Percentiles rank a stretch among this genome's conserved stretches.
Evolutionary conservation across 53 echinoderm and acorn worm genomes (phyloP).

Genomic region (Antedon mediterranea): DNA sequence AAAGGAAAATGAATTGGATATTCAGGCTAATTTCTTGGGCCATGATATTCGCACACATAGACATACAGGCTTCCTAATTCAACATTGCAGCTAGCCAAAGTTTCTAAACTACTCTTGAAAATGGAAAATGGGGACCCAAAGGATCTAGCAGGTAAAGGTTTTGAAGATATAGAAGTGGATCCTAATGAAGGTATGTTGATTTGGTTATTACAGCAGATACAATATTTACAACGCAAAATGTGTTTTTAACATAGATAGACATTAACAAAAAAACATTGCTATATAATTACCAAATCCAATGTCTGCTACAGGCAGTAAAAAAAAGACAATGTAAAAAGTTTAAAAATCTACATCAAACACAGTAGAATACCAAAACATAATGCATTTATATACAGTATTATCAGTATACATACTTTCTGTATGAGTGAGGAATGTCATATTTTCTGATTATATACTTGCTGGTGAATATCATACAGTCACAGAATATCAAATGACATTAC

Average conservation of each 20-base stretch:
- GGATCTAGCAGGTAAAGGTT: slow-evolving; percentile 34
- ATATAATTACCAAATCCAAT: too few relatives aligned
- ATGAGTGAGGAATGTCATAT: too few relatives aligned
- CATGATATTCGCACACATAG: slow-evolving; percentile 43
- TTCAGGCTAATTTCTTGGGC: slow-evolving; percentile 41
- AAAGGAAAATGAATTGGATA: slow-evolving; percentile 54
- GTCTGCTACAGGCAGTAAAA: too few relatives aligned
- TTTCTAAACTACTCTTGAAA: slow-evolving; percentile 43
- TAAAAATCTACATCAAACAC: too few relatives aligned
- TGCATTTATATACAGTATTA: too few relatives aligned
- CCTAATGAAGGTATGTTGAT: slow-evolving; percentile 23
- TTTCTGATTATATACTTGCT: too few relatives aligned
- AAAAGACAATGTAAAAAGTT: too few relatives aligned
- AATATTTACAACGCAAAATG: not conserved
- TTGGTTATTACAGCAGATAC: not conserved
- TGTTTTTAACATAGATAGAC: not conserved
- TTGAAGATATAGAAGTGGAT: slow-evolving; percentile 32
- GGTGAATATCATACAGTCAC: too few relatives aligned
- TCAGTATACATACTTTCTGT: too few relatives aligned
- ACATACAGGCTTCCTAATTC: slow-evolving; percentile 52
- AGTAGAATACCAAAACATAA: too few relatives aligned
- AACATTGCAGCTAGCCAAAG: slow-evolving; percentile 47
- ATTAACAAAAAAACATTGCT: too few relatives aligned
- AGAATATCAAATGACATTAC: too few relatives aligned
- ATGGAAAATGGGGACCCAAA: slow-evolving; percentile 40